Conservation (phyloP, 2,797 vertebrate genomes). For the Pelochelys cantorii region DNA sequence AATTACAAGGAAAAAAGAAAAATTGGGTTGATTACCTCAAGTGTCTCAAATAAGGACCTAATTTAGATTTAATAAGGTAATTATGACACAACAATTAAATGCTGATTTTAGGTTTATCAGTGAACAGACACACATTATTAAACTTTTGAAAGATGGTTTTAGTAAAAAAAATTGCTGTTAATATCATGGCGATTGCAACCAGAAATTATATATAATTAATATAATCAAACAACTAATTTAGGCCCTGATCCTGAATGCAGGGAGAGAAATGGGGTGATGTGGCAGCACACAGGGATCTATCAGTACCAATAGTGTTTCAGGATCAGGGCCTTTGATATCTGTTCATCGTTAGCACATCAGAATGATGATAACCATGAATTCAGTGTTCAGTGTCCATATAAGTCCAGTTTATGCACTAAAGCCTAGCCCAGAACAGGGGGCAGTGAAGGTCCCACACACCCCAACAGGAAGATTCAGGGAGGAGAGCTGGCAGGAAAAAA, state of each 20-base stretch:
- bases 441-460: fast-evolving
- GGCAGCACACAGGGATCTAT: not conserved
- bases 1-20: not conserved
- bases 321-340: slow-evolving; percentile 24
- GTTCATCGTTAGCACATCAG: not conserved
- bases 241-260: not conserved
- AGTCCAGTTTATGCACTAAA: fast-evolving
- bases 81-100: not conserved
- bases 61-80: not conserved
- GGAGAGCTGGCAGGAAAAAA: not conserved
- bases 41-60: not conserved
- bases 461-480: fast-evolving
- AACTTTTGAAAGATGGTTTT: fast-evolving
- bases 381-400: not conserved
- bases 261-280: not conserved
- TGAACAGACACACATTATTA: not conserved
- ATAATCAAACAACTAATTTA: not conserved
- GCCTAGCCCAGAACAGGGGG: not conserved
- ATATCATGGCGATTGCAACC: not conserved
- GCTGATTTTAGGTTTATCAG: not conserved
- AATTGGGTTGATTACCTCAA: not conserved
- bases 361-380: not conserved
- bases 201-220: not conserved
- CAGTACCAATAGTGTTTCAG: not conserved
- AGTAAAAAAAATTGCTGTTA: not conserved